Evolutionary conservation across 2,797 vertebrate genomes (phyloP).

Genomic region (Gymnopithys bicolor): DNA sequence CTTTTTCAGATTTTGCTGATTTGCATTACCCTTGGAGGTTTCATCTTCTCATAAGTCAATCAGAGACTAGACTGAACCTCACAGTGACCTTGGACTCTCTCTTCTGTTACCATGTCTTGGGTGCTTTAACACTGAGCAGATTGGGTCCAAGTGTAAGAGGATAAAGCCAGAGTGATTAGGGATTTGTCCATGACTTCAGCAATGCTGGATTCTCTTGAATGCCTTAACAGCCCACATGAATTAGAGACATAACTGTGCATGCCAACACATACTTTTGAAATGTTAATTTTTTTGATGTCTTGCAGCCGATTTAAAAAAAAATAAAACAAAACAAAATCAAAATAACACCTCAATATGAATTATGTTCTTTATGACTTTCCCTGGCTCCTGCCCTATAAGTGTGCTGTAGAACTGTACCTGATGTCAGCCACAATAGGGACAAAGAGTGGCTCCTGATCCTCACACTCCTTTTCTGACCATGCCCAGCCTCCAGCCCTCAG

Average conservation of each 20-base stretch:
- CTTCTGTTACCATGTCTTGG: background rate
- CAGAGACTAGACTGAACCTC: background rate
- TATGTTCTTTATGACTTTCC: background rate
- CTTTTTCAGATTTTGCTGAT: background rate
- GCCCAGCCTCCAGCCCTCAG: background rate
- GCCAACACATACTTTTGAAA: constrained; percentile 13
- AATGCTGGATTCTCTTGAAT: background rate
- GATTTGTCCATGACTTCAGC: constrained; percentile 53
- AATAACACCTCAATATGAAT: background rate
- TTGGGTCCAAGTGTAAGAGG: constrained; percentile 49
- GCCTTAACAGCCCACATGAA: constrained; percentile 26
- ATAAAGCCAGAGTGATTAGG: constrained; percentile 56
- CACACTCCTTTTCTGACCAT: background rate
- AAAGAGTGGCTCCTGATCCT: background rate
- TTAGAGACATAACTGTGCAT: background rate
- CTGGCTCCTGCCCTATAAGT: background rate
- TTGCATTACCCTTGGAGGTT: background rate
- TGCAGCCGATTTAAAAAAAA: background rate
- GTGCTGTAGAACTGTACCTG: background rate
- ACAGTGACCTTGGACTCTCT: constrained; percentile 34
- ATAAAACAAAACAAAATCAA: background rate
- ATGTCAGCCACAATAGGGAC: rapidly evolving
- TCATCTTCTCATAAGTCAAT: constrained; percentile 13
- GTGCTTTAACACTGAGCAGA: constrained; percentile 43
- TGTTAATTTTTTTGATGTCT: background rate